Conservation (phyloP, 2,113 vertebrate species). For the Strigops habroptila region DNA sequence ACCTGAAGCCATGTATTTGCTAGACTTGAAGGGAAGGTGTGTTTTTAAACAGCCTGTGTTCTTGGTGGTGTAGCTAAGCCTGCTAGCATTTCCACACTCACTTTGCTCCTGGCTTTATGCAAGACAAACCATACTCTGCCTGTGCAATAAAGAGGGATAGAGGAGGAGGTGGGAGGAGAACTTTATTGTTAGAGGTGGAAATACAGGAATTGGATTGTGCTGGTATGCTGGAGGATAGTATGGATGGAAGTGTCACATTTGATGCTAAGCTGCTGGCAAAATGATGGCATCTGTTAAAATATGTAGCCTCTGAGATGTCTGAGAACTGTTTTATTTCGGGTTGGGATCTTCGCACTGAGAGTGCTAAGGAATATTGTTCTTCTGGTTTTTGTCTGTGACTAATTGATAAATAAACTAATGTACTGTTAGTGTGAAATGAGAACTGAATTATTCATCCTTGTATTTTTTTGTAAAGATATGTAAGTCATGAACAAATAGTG, state of each 20-base stretch:
- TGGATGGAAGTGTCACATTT: not conserved
- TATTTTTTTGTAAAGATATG: not conserved
- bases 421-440: not conserved
- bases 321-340: not conserved
- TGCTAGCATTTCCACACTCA: not conserved
- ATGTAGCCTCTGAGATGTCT: not conserved
- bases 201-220: not conserved
- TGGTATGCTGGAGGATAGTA: not conserved
- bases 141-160: not conserved
- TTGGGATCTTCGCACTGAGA: not conserved
- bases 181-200: not conserved
- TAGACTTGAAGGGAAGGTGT: not conserved
- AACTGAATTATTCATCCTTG: not conserved
- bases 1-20: fast-evolving
- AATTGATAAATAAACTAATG: constrained; percentile 21
- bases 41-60: not conserved
- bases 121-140: not conserved
- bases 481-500: not conserved
- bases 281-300: not conserved
- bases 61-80: not conserved
- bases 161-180: not conserved
- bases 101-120: not conserved
- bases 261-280: not conserved
- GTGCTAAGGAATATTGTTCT: not conserved
- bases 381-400: not conserved